Base-by-base conservation (phyloP, 1,140 invertebrate species). In the Neodiprion fabricii region DNA sequence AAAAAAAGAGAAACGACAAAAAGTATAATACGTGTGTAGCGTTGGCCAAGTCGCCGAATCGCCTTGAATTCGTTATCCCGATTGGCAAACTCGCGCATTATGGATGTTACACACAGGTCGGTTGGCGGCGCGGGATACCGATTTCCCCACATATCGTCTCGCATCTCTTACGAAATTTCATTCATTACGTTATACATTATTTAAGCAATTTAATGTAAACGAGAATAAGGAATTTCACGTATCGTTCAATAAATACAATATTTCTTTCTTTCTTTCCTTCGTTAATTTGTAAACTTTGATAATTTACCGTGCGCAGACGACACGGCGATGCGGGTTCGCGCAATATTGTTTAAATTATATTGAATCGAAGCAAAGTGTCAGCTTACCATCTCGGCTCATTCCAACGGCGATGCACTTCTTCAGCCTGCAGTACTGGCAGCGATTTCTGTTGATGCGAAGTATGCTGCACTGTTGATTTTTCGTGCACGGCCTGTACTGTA, bases 331-430 rank as follows among this genome's bases (percentile, higher is more conserved):
- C 14, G 40, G 40, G 66, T 71, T 53, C 12, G 28, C 12, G 65
- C 40, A 70, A 53, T 21, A 21, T 21, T 21, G 17, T 21, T 21
- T 21, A 21, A 21, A 21, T 21, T 21, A 21, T 21, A 21, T 21
- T 21, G 1, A 21, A 21, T 21, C 1, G 17, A 21, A 21, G 17
- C 17, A 21, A 78, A 69, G 68, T 5, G 12, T 70, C 73, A 70
- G 90, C 93, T 93, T 84, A 99, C 97, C 97, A 92, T 99, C 97
- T 90, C 97, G 92, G 88, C 96, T 98, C 98, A 99, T 99, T 87
- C 98, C 98, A 77, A 98, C 97, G 72, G 96, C 95, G 86, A 99
- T 97, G 91, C 98, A 99, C 92, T 99, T 99, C 90, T 98, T 98
- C 80, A 99, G 92, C 78, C 98, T 91, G 90, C 97, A 98, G 88